Percentiles rank a stretch among this genome's conserved stretches.
These are phyloP conservation scores for Gavialis gangeticus DNA, from an alignment of 2,113 vertebrate genomes.

Conservation along the genomic window DNA sequence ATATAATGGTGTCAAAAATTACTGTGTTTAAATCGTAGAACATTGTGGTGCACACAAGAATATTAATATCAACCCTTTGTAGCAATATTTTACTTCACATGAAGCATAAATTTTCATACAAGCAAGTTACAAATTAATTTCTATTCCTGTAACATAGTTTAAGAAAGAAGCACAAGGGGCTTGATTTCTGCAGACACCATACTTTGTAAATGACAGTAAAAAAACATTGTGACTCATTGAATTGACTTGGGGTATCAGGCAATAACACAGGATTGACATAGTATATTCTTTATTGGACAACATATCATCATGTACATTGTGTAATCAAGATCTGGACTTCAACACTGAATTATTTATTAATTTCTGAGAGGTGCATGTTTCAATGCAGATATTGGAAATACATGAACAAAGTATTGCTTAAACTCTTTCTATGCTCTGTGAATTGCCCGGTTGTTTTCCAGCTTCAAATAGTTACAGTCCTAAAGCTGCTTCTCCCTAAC, in stretches of 20 bases:
- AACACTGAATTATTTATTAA: no score
- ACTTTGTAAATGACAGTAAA: neutral
- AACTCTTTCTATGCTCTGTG: no score
- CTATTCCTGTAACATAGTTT: neutral
- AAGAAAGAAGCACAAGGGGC: neutral
- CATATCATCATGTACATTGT: no score
- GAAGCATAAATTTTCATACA: neutral
- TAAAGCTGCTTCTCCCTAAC: no score
- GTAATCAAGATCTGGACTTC: no score
- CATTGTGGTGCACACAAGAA: neutral
- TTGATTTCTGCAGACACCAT: neutral
- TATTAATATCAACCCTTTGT: neutral
- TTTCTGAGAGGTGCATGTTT: no score
- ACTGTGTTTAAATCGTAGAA: neutral
- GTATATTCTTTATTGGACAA: neutral
- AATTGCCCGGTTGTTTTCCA: no score
- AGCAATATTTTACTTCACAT: neutral
- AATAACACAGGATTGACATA: neutral
- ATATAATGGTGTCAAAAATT: neutral
- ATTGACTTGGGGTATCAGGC: neutral
- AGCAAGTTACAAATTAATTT: neutral
- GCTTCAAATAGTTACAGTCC: no score
- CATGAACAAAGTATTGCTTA: no score
- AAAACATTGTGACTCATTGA: neutral
- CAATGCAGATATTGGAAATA: no score